phyloP scores from a whole-genome alignment of 1,140 invertebrate species.

The Dolichoris vasculosae region DNA sequence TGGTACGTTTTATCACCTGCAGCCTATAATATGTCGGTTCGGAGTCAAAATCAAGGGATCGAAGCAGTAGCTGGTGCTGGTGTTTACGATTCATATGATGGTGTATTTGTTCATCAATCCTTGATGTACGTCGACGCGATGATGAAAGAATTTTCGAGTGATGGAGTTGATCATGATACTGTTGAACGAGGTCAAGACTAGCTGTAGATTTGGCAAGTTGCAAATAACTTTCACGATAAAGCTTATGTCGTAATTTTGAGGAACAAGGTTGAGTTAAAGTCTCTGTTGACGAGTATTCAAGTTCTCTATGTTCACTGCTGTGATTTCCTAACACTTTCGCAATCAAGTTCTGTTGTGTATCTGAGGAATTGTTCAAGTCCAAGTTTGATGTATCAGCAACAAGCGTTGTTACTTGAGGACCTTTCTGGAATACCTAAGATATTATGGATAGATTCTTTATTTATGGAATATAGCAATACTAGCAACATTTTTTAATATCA shows the following conservation, averaged over 20 bases:
- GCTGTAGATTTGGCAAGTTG: conserved; percentile 66
- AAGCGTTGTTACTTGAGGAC: conserved; percentile 76
- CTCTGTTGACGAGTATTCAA: conserved; percentile 63
- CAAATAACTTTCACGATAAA: conserved; percentile 57
- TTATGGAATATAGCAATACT: neutral
- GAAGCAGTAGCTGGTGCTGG: conserved; percentile 54
- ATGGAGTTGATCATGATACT: conserved; percentile 58
- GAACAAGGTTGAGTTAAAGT: neutral
- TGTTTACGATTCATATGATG: conserved; percentile 64
- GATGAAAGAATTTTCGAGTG: conserved; percentile 42
- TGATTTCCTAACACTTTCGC: conserved; percentile 57
- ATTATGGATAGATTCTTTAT: neutral
- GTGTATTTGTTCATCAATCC: conserved; percentile 63
- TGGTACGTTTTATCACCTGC: conserved; percentile 59
- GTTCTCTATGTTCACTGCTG: conserved; percentile 58
- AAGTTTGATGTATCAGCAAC: conserved; percentile 78
- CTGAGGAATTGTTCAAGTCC: conserved; percentile 68
- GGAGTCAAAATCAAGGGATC: conserved; percentile 70
- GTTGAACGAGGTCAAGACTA: conserved; percentile 66
- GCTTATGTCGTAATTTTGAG: neutral
- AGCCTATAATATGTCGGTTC: conserved; percentile 70
- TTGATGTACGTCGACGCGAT: conserved; percentile 57
- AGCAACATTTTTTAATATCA: too few species aligned
- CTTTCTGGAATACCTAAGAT: conserved; percentile 80
- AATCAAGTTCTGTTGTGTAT: conserved; percentile 66